A percentile compares a stretch with the other conserved stretches of the same genome.
These are phyloP conservation scores for Potamarius usumacintae DNA, from an alignment of 2,113 vertebrate species.

Conservation along the genomic window DNA sequence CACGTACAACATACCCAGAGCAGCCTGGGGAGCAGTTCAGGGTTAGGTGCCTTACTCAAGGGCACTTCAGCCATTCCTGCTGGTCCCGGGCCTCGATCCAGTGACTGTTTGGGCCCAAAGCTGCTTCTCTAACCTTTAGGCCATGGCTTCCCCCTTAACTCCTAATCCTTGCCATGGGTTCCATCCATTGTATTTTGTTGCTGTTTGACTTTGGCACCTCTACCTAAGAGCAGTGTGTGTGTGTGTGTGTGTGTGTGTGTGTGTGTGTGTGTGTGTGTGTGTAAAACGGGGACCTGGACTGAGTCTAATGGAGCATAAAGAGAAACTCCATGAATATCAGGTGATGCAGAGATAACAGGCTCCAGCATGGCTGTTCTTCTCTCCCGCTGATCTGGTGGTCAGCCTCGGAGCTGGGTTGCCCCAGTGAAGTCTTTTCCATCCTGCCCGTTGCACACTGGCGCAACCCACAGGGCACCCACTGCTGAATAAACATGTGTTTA, in stretches of 20 bases:
- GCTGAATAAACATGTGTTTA: conserved; percentile 49
- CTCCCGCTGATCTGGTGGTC: conserved; percentile 46
- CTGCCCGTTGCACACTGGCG: conserved; percentile 45
- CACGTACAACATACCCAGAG: too few species aligned
- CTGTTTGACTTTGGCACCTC: not conserved
- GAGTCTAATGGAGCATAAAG: conserved; percentile 67
- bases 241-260: not conserved
- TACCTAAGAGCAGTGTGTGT: not conserved
- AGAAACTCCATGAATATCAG: conserved; percentile 71
- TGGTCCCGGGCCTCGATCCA: too few species aligned
- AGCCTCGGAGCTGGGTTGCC: conserved; percentile 46
- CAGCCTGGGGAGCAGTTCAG: too few species aligned
- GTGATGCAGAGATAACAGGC: conserved; percentile 45
- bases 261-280: not conserved
- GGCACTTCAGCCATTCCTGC: too few species aligned
- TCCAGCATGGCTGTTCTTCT: conserved; percentile 30
- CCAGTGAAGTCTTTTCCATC: conserved; percentile 39
- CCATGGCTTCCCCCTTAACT: not conserved
- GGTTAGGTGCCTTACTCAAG: too few species aligned
- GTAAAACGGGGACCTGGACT: conserved; percentile 13
- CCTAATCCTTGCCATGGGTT: not conserved
- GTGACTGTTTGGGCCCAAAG: too few species aligned
- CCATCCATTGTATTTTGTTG: not conserved
- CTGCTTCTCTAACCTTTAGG: too few species aligned
- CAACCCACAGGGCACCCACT: conserved; percentile 31